Evolutionary conservation across 1,140 invertebrate genomes (phyloP), one percentile per base, ranked within the genome.

Genomic region (Chymomyza costata): DNA sequence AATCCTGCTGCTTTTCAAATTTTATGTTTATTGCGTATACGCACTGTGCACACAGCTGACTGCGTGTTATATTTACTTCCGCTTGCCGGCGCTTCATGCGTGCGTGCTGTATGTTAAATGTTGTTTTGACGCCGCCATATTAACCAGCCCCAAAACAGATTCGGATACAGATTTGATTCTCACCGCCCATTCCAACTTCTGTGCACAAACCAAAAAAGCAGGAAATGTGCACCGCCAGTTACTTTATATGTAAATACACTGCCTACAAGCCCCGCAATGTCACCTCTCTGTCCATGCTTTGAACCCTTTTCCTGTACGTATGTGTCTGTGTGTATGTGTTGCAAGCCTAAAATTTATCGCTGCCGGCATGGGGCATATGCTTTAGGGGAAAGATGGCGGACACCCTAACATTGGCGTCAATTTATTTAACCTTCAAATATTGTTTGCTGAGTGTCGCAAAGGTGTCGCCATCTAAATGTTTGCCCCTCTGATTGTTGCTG

Each of bases 121-220:
- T 78, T 78, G 71, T 78, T 78, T 78, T 78, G 73, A 78, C 66
- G 71, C 71, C 71, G 71, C 71, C 71, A 80, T 78, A 80, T 80
- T 78, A 78, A 78, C 66, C 71, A 63, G 67, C 78, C 43, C 50
- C 60, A 51, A 65, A 71, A 45, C 65, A 45, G 45, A 40, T 19
- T 64, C 61, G 55, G 14, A 60, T n/a, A n/a, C n/a, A n/a, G n/a
- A n/a, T n/a, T n/a, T n/a, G n/a, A n/a, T n/a, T n/a, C n/a, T n/a
- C n/a, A n/a, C n/a, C n/a, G n/a, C n/a, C n/a, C n/a, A n/a, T n/a
- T n/a, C n/a, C n/a, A n/a, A n/a, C n/a, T n/a, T n/a, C n/a, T n/a
- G n/a, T n/a, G n/a, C n/a, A n/a, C n/a, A n/a, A n/a, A n/a, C 55
- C 52, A 40, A 38, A 59, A 50, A 71, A 63, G 65, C 73, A 78